Evolutionary conservation across 1,140 invertebrate genomes (phyloP).

Genomic region (Temnothorax nylanderi): DNA sequence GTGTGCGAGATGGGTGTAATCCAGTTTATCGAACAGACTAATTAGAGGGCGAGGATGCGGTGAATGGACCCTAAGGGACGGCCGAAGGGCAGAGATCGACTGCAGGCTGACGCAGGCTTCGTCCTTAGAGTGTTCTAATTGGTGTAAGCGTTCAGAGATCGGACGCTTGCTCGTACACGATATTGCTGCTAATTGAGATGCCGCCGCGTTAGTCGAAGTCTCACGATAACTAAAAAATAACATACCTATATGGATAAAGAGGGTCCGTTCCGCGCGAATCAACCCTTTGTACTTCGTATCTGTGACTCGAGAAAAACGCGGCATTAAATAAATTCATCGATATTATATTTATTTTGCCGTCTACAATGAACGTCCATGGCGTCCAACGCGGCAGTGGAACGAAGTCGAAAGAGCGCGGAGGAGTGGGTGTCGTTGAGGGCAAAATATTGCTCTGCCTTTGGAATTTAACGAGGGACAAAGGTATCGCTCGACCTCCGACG

Average conservation of each 20-base stretch:
- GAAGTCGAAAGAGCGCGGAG: background rate
- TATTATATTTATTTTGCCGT: constrained; percentile 42
- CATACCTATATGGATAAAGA: background rate
- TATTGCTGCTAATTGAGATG: constrained; percentile 48
- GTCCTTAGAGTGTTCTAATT: constrained; percentile 71
- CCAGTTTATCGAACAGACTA: constrained; percentile 77
- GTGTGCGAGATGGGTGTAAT: constrained; percentile 64
- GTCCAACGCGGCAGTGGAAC: background rate
- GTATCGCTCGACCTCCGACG: constrained; percentile 71
- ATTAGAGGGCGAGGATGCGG: constrained; percentile 76
- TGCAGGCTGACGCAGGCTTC: constrained; percentile 56
- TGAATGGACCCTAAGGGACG: constrained; percentile 67
- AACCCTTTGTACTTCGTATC: background rate
- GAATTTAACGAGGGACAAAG: constrained; percentile 78
- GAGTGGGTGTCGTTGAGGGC: background rate
- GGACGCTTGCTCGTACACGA: constrained; percentile 40
- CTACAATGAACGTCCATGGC: background rate
- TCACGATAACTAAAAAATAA: background rate
- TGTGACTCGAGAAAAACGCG: background rate
- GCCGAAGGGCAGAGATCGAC: constrained; percentile 71
- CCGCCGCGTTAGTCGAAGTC: background rate
- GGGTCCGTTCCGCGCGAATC: background rate
- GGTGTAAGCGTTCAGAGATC: constrained; percentile 56
- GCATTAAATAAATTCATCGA: constrained; percentile 20
- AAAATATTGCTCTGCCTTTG: constrained; percentile 70